Evolutionary conservation across 2,113 vertebrate species (phyloP).

Genomic region (Triplophysa rosa): DNA sequence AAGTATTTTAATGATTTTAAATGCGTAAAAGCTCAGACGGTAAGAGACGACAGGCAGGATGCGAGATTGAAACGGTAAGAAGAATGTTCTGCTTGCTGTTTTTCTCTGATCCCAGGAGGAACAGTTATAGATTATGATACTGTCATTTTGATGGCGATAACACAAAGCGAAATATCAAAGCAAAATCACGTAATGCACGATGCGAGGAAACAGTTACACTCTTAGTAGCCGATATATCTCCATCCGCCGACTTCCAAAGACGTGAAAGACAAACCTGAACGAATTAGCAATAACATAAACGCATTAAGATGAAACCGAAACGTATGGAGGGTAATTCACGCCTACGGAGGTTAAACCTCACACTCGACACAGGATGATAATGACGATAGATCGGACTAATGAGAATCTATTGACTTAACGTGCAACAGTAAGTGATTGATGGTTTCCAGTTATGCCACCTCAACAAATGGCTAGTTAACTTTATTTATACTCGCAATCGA

Average conservation of each 20-base stretch:
- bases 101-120: neutral
- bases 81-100: neutral
- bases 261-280: neutral
- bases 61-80: neutral
- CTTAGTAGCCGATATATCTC: neutral
- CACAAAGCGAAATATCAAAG: neutral
- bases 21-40: conserved; percentile 7
- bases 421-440: neutral
- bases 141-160: neutral
- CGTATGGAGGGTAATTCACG: neutral
- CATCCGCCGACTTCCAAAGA: neutral
- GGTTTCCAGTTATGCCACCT: conserved; percentile 3
- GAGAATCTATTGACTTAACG: conserved; percentile 2
- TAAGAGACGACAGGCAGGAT: neutral
- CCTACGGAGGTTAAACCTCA: neutral
- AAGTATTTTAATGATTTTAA: conserved; percentile 31
- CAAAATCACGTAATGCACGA: neutral
- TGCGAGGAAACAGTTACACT: neutral
- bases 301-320: neutral
- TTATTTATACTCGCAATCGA: conserved; percentile 16
- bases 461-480: conserved; percentile 17
- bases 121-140: neutral
- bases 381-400: conserved; percentile 17
- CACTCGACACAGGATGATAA: conserved; percentile 23
- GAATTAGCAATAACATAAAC: neutral